Base-by-base conservation (phyloP, 2,888 invertebrate species). In the Xanthia icteritia region DNA sequence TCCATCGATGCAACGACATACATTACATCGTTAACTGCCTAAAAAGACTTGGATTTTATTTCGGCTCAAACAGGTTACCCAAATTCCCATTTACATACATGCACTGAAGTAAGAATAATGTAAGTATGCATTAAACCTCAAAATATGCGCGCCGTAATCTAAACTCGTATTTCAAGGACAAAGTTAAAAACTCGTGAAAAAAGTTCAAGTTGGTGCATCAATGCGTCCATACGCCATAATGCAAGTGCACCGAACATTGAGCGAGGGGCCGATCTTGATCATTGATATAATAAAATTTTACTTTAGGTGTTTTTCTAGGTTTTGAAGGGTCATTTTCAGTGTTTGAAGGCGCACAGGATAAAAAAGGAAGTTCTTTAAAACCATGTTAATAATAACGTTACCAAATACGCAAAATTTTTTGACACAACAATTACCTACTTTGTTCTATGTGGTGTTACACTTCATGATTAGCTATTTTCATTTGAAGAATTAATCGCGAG, bases 151-250 rank as follows among this genome's bases (percentile, higher is more conserved):
- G 90, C 84, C 92, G 94, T 95, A 96, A 96, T 96, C 95, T 96
- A 95, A 96, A 96, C 96, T 95, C 93, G 95, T 95, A 96, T 94
- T 95, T 96, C 96, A 96, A 96, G 96, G 96, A 93, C 96, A 94
- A 91, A 92, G 94, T 93, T 93, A 92, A 95, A 94, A 94, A 93
- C 92, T 76, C 91, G 90, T 91, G 90, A 94, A 96, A 95, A 94
- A 95, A 94, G 92, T 93, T 91, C 92, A 92, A 92, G 92, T 92
- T 93, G 92, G 92, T 95, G 95, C 95, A 96, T 95, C 94, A 92
- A 92, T 95, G 95, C 95, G 93, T 94, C 95, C 94, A 93, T 95
- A 95, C 93, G 91, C 92, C 91, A 89, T 92, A 92, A 92, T 92
- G 94, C 94, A 95, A 95, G 95, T 95, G 94, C 95, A 94, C 84